Base-by-base conservation (phyloP, 2,888 invertebrate species). In the Ariolimax columbianus region DNA sequence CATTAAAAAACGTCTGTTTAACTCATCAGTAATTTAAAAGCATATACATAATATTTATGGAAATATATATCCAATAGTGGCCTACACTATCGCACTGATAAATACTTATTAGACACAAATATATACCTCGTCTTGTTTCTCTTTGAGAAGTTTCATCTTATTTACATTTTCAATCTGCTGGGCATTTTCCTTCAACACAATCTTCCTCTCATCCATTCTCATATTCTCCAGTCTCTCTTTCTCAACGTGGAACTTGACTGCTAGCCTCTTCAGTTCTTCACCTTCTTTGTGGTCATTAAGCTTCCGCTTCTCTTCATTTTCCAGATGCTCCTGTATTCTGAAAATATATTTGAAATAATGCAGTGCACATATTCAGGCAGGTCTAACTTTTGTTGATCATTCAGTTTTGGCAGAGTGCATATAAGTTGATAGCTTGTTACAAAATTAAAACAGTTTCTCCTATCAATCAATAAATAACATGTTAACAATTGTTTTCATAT, bases 251-350 rank as follows among this genome's bases (percentile, higher is more conserved):
- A 91, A 91, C 81, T 93, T 91, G 7, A 91, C 86, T 0, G 92
- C 91, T 70, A 94, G 89, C 78, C 91, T 90, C 87, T 93, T 91
- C 75, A 94, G 88, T 85, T 94, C 92, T 38, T 93, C 91, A 1
- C 93, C 94, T 83, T 94, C 94, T 4, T 88, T 88, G 0, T 66
- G 63, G 75, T 92, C 92, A 55, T 92, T 91, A 47, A 88, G 87
- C 33, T 68, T 80, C 38, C 88, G 88, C 72, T 89, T 86, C 9
- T 91, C 89, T 14, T 82, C 86, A 66, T 86, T 77, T 19, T 89
- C 87, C 77, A 90, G 85, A 82, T 93, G 93, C 55, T 91, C 91
- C n/a, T 84, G 82, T 26, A 93, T 89, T 87, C 93, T 93, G 40
- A 36, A 26, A 36, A 73, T 30, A 63, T 38, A 23, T 38, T n/a